Evolutionary conservation across 2,113 vertebrate genomes (phyloP).

Genomic region (Sapajus apella): DNA sequence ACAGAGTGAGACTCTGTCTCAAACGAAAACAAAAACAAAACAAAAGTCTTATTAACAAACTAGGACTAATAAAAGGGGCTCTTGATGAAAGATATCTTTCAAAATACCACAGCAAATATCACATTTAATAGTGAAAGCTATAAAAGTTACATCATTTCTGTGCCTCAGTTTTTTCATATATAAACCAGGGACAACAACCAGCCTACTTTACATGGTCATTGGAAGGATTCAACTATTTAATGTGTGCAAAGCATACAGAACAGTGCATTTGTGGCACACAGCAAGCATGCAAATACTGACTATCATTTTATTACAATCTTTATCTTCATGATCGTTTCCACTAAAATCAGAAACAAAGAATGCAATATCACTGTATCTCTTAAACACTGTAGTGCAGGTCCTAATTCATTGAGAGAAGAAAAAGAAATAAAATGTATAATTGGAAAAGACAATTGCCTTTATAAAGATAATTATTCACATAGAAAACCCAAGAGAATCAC

Average conservation of each 20-base stretch:
- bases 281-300: neutral
- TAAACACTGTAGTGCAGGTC: neutral
- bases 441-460: neutral
- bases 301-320: neutral
- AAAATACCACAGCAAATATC: neutral
- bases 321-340: neutral
- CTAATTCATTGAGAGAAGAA: neutral
- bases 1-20: too few species aligned
- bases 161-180: neutral
- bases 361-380: neutral
- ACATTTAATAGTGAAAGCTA: neutral
- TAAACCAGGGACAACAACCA: neutral
- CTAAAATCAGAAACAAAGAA: constrained; percentile 3
- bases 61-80: neutral
- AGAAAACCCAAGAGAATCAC: constrained; percentile 6
- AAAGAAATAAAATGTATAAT: neutral
- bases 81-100: neutral
- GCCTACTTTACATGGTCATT: neutral
- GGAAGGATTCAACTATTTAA: neutral
- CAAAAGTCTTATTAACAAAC: neutral
- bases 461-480: neutral
- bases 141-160: neutral
- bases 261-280: neutral
- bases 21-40: too few species aligned
- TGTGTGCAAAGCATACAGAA: neutral